phyloP scores from a whole-genome alignment of 2,888 invertebrate species.

The Himalopsyche kuldschensis region DNA sequence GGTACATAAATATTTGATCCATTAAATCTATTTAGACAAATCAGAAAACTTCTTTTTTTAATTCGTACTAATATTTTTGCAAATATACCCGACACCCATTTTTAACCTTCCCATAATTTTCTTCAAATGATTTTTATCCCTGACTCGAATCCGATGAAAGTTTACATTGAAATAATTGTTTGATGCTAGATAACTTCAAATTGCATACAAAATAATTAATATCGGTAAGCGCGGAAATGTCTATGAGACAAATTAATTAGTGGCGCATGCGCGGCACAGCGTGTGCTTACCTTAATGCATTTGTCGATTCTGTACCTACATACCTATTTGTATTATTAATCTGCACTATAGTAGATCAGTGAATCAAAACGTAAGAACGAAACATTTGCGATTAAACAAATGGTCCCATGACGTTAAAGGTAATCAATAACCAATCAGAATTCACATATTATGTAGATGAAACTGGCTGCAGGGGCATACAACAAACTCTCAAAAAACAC shows the following conservation, averaged over 20 bases:
- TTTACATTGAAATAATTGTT: not conserved
- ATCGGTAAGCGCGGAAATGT: constrained; percentile 4
- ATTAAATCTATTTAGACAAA: too few species aligned
- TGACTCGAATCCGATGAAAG: not conserved
- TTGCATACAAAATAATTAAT: not conserved
- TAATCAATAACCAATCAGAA: too few species aligned
- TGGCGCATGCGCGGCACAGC: constrained; percentile 5
- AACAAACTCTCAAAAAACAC: too few species aligned
- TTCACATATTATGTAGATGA: too few species aligned
- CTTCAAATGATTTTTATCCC: not conserved
- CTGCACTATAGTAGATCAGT: not conserved
- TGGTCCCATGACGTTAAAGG: too few species aligned
- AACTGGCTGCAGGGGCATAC: too few species aligned
- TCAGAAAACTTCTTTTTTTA: too few species aligned
- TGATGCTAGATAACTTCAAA: not conserved
- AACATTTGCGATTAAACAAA: too few species aligned
- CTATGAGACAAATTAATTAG: constrained; percentile 29
- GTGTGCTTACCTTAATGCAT: constrained; percentile 14
- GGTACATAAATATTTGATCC: too few species aligned
- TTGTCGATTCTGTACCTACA: not conserved
- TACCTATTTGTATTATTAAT: not conserved
- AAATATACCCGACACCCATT: too few species aligned
- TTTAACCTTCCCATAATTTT: too few species aligned
- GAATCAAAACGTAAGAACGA: not conserved
- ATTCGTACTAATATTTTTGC: too few species aligned